Evolutionary conservation across 2,797 vertebrate species (phyloP), one percentile per base, ranked within the genome.

Genomic region (Clarias pachynema): DNA sequence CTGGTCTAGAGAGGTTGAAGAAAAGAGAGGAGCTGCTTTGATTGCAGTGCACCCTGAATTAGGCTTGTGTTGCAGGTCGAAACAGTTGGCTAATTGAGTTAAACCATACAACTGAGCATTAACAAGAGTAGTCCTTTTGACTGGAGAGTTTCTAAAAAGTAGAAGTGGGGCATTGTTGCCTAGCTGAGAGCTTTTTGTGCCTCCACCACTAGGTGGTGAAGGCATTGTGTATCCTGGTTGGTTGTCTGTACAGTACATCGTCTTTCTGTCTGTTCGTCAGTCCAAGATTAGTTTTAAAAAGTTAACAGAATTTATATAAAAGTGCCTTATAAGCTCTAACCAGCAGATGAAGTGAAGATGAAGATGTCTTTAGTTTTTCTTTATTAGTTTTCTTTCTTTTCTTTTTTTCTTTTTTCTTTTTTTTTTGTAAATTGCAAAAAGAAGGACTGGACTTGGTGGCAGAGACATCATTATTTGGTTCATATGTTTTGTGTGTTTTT

Each of bases 1-100:
- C 88, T 81, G 62, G 70, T 77, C 79, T 66, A 82, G 86, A 87
- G 70, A 79, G 84, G 86, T 26, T 72, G 8, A 26, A 57, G 53
- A 79, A 81, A 80, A 77, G 29, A 34, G 49, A 82, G 81, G 56
- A 82, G 70, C 40, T 7, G 44, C 84, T 79, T 74, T 87, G 87
- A 85, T 86, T 85, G 80, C 77, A 81, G 80, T 81, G 79, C 59
- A 60, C 59, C 68, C 65, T 34, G 83, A 90, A 88, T 88, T 82
- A 89, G 53, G 82, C 81, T 86, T 83, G 78, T 79, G 83, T 89
- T 88, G 80, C 83, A 82, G 84, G 86, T 74, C 53, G 83, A 90
- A 91, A 86, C 82, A 87, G 73, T 79, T 60, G 66, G 86, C 89
- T 87, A 57, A 90, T 91, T 84, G 80, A 88, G 53, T 85, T 87